Base-by-base conservation (phyloP, 2,797 vertebrate species). In the Cyprinella venusta region DNA sequence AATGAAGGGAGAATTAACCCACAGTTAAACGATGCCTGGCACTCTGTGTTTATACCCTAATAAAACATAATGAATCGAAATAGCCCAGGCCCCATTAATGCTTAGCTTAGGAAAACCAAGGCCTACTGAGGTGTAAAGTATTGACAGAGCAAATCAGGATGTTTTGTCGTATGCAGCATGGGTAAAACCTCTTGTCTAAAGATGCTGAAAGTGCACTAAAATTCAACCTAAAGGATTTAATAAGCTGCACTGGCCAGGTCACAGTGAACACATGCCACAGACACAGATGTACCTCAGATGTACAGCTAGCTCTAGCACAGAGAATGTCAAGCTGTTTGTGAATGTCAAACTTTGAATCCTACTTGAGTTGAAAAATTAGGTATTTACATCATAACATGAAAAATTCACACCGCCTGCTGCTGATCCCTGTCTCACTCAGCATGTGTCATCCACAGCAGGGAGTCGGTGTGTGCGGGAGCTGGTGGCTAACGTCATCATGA, bases 161-260 rank as follows among this genome's bases (percentile, higher is more conserved):
- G 26, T 18, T 82, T 56, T 33, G 72, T 78, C 26, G 65, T 56
- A 42, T 50, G 56, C 30, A 30, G 52, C 64, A 72, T 36, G 10
- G 16, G 9, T 15, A 12, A 78, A 76, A 69, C 6, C n/a, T 4
- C n/a, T 77, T 21, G 70, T 42, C 42, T 54, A 69, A 77, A 76
- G 78, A 42, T 68, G 78, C 83, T 82, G 76, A 83, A n/a, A n/a
- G 45, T 24, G 64, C 76, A 70, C 50, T 82, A 79, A 76, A 48
- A 80, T 68, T 45, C 38, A 82, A 40, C 80, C 70, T 70, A 63
- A 33, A n/a, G 71, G 52, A 79, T 82, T 85, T 79, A 75, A 71
- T 74, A 82, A 71, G 52, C 24, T 45, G 45, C 52, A 74, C 64
- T 40, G 38, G 36, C 8, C 42, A 48, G 24, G 21, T 40, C 72